Conservation (phyloP, 2,113 vertebrate species). For the Urocolius indicus region DNA sequence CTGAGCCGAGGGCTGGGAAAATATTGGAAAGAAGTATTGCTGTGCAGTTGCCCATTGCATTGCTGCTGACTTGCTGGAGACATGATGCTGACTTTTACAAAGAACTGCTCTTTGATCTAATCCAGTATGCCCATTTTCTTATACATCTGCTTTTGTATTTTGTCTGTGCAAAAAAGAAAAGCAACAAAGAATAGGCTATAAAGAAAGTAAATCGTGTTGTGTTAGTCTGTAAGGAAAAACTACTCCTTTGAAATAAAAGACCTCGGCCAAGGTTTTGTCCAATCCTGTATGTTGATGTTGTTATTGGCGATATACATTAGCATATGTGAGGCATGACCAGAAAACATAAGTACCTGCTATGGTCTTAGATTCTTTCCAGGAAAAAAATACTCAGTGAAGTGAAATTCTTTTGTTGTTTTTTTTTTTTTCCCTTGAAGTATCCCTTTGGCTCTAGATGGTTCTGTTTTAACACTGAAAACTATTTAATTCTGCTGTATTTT, state of each 20-base stretch:
- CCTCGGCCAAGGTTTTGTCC: not conserved
- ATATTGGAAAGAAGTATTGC: not conserved
- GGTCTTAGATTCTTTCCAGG: not conserved
- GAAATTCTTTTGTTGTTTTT: slow-evolving; percentile 33
- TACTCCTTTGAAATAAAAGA: not conserved
- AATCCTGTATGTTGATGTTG: not conserved
- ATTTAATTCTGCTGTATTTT: slow-evolving; percentile 19
- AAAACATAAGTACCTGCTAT: not conserved
- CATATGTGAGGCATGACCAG: not conserved
- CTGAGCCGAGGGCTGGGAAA: not conserved
- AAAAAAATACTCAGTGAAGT: not conserved
- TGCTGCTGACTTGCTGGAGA: not conserved
- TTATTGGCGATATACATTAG: not conserved
- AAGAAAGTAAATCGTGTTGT: not conserved
- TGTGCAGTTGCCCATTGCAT: not conserved
- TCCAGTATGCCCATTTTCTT: not conserved
- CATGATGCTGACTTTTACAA: not conserved
- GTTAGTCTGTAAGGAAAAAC: not conserved
- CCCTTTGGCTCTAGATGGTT: not conserved
- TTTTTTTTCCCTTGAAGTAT: slow-evolving; percentile 1
- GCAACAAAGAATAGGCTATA: not conserved
- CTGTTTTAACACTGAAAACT: not conserved
- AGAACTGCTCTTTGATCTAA: not conserved
- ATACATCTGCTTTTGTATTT: not conserved
- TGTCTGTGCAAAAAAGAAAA: not conserved